A percentile compares a stretch with the other conserved stretches of the same genome.
Evolutionary conservation across 2,113 vertebrate genomes (phyloP).

Genomic region (Boulengeromyrus knoepffleri): DNA sequence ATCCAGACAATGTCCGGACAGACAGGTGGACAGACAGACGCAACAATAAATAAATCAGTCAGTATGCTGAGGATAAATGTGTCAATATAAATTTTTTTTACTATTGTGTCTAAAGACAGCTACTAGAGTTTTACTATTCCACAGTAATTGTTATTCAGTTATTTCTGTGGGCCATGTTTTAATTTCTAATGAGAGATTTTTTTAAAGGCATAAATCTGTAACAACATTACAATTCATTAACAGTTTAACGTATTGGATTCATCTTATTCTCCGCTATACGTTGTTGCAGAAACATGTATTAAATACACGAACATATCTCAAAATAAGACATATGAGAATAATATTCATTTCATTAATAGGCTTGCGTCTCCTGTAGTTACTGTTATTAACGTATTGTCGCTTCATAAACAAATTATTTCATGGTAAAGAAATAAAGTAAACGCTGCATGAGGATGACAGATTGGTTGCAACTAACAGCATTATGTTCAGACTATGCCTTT

Average conservation of each 20-base stretch:
- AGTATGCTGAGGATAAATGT: neutral
- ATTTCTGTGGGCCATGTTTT: conserved; percentile 21
- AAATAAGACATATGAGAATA: neutral
- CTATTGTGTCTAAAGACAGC: conserved; percentile 32
- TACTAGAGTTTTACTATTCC: conserved; percentile 34
- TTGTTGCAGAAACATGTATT: neutral
- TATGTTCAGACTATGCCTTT: neutral
- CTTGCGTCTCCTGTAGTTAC: neutral
- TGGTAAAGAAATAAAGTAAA: neutral
- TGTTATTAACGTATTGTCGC: neutral
- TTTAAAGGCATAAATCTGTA: neutral
- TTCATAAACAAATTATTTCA: neutral
- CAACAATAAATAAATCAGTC: neutral
- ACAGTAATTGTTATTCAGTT: conserved; percentile 37
- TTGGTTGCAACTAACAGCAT: neutral
- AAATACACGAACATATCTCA: neutral
- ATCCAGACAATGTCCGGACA: neutral
- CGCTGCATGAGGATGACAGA: neutral
- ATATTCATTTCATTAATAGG: neutral
- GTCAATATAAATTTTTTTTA: conserved; percentile 45
- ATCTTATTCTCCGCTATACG: neutral
- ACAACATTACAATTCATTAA: neutral
- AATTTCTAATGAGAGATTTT: neutral
- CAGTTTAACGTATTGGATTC: neutral
- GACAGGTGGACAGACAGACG: neutral